phyloP scores from a whole-genome alignment of 1,140 invertebrate genomes.

The Drosophila hydei region DNA sequence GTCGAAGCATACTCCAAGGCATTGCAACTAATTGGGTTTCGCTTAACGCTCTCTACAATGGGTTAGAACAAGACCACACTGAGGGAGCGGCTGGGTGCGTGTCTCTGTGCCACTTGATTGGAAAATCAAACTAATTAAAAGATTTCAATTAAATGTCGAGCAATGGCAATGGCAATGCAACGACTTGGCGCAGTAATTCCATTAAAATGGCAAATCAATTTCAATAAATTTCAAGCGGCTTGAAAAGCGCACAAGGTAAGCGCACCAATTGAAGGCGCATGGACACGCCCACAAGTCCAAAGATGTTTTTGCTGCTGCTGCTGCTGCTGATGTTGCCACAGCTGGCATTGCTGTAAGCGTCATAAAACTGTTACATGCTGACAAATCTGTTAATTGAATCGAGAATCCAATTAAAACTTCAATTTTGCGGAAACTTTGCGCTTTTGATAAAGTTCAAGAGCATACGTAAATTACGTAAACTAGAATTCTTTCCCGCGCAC shows the following conservation, averaged over 20 bases:
- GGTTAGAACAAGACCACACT: slow-evolving; percentile 16
- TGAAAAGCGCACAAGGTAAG: slow-evolving; percentile 51
- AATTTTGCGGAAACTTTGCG: slow-evolving; percentile 63
- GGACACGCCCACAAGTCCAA: slow-evolving; percentile 28
- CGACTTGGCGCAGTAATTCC: slow-evolving; percentile 60
- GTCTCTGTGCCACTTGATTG: slow-evolving; percentile 74
- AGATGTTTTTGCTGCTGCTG: slow-evolving; percentile 24
- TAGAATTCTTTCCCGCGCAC: background rate
- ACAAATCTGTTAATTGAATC: slow-evolving; percentile 84
- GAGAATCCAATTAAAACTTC: slow-evolving; percentile 84
- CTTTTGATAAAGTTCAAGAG: slow-evolving; percentile 63
- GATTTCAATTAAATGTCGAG: slow-evolving; percentile 81
- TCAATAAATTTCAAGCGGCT: slow-evolving; percentile 73
- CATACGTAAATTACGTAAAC: background rate
- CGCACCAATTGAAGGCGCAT: slow-evolving; percentile 32
- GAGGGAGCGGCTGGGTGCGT: slow-evolving; percentile 23
- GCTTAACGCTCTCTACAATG: slow-evolving; percentile 57
- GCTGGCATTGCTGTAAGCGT: slow-evolving; percentile 34
- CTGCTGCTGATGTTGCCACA: slow-evolving; percentile 2
- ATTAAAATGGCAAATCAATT: slow-evolving; percentile 79
- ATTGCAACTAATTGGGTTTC: slow-evolving; percentile 81
- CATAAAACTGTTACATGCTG: slow-evolving; percentile 79
- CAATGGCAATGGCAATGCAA: slow-evolving; percentile 41
- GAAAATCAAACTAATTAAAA: slow-evolving; percentile 84
- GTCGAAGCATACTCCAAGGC: slow-evolving; percentile 63